Base-by-base conservation (phyloP, 2,888 invertebrate species). In the Nymphalis polychloros region DNA sequence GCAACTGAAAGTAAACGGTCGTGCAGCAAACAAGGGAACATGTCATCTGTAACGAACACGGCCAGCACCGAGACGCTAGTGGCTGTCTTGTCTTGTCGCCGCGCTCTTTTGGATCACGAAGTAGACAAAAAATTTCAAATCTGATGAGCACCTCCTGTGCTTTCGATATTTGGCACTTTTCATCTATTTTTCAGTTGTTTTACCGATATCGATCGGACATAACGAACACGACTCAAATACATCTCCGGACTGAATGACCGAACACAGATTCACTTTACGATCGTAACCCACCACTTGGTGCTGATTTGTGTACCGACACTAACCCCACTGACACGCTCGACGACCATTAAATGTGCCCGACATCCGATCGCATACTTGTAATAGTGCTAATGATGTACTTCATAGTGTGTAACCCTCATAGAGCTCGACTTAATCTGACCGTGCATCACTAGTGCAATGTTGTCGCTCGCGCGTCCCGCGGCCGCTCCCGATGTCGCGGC, bases 61-160 rank as follows among this genome's bases (percentile, higher is more conserved):
- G 66, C 67, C 73, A 78, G 83, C 86, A 84, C 84, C 81, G 80
- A 66, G 84, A 85, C 77, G 81, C 78, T 82, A 84, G 82, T 79
- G 73, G 79, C 79, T 75, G 73, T 31, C 27, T 31, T 6, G 27
- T 31, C 27, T 31, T 31, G 27, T 53, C 79, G 79, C 79, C 82
- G 86, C 81, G 83, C 87, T 84, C 78, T 82, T 83, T 84, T 82
- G 78, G 78, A 83, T 82, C 88, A 88, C 89, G 79, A 81, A 75
- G 86, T 91, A 90, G 89, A 82, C 89, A 77, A 88, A 87, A 88
- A 85, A 87, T 84, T 83, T 86, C 87, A 87, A 85, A 84, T 82
- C 88, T 89, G 78, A 87, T 86, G 82, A 90, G 89, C 90, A 91
- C 92, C 88, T 84, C 89, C 82, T 90, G 92, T 91, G 91, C 92